These are phyloP conservation scores for Semaprochilodus insignis DNA, from an alignment of 2,797 vertebrate genomes.

Conservation along the genomic window DNA sequence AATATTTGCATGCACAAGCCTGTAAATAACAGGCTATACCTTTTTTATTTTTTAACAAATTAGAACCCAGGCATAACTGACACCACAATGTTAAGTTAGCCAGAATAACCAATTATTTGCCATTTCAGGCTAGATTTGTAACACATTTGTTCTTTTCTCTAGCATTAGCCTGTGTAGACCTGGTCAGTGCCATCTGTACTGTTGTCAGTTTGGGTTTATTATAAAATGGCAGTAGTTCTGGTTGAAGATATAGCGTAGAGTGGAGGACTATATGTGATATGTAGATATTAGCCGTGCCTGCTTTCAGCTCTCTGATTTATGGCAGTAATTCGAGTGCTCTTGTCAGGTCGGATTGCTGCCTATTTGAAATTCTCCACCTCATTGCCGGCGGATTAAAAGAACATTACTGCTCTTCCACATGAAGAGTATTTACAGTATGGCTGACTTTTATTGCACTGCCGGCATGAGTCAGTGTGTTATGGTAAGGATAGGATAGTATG, in stretches of 20 bases:
- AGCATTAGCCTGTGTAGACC: too few species aligned
- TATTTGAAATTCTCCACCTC: constrained; percentile 72
- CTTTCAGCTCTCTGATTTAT: constrained; percentile 23
- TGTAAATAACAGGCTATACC: too few species aligned
- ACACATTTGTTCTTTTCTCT: too few species aligned
- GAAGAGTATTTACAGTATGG: constrained; percentile 49
- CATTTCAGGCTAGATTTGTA: too few species aligned
- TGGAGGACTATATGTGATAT: background rate
- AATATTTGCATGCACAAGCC: too few species aligned
- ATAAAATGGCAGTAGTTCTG: background rate
- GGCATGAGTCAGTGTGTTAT: constrained; percentile 37
- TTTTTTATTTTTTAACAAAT: too few species aligned
- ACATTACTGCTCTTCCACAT: constrained; percentile 42
- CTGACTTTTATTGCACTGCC: constrained; percentile 44
- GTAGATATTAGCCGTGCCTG: constrained; percentile 51
- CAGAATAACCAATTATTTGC: too few species aligned
- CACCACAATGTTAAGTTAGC: too few species aligned
- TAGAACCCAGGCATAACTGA: too few species aligned
- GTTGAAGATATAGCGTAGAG: background rate
- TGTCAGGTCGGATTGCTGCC: constrained; percentile 71
- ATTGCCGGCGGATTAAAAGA: constrained; percentile 45
- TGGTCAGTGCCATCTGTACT: too few species aligned
- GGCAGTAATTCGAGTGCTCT: constrained; percentile 64
- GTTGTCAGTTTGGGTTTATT: background rate
- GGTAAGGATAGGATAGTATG: constrained; percentile 40